phyloP scores from a whole-genome alignment of 2,113 vertebrate species.

The Zootoca vivipara region DNA sequence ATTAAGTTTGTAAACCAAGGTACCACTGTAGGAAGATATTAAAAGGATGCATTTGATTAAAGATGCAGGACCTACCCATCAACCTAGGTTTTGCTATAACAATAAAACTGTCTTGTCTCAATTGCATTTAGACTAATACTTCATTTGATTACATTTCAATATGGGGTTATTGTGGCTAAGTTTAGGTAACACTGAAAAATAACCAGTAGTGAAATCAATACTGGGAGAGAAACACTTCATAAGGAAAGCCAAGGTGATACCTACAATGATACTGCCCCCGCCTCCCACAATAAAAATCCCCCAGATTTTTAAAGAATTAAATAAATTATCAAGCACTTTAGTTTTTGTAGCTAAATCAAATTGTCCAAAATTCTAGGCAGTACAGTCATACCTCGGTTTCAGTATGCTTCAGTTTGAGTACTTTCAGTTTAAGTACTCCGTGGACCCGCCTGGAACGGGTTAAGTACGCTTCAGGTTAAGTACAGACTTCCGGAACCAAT shows the following conservation, averaged over 20 bases:
- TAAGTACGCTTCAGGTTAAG: too few relatives aligned
- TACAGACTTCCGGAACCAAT: too few relatives aligned
- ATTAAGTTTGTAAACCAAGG: neutral
- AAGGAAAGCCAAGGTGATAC: conserved; percentile 34
- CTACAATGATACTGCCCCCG: neutral
- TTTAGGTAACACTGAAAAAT: conserved; percentile 51
- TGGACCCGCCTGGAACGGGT: too few relatives aligned
- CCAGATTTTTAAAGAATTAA: neutral
- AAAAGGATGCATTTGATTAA: conserved; percentile 32
- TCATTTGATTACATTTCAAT: conserved; percentile 47
- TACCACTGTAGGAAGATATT: neutral
- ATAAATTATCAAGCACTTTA: neutral
- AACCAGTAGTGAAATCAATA: conserved; percentile 17
- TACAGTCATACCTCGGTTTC: too few relatives aligned
- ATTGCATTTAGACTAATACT: conserved; percentile 23
- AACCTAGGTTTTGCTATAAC: neutral
- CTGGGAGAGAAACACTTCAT: conserved; percentile 28
- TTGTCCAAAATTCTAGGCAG: neutral
- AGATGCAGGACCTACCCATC: conserved; percentile 20
- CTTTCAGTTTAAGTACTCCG: too few relatives aligned
- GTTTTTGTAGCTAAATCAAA: neutral
- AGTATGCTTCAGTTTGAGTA: too few relatives aligned
- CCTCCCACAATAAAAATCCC: too few relatives aligned
- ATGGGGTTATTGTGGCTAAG: conserved; percentile 24
- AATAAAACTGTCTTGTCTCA: conserved; percentile 48